A percentile compares a stretch with the other conserved stretches of the same genome.
phyloP scores from a whole-genome alignment of 2,113 vertebrate species.

The Cebus imitator region DNA sequence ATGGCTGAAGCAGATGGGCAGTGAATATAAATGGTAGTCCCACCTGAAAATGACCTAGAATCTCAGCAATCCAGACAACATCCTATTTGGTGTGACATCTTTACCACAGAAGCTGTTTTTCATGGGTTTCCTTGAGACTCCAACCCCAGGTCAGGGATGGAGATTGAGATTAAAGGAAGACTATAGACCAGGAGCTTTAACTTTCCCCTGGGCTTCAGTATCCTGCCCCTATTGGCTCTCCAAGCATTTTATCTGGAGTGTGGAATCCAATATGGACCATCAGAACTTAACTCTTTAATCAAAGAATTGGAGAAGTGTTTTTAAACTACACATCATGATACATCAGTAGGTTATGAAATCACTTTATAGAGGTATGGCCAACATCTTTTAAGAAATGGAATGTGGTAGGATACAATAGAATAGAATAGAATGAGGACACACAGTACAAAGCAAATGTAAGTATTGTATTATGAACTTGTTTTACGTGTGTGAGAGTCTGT shows the following conservation, averaged over 20 bases:
- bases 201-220: background rate
- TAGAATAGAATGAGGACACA: background rate
- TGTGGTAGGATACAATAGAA: background rate
- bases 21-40: background rate
- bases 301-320: background rate
- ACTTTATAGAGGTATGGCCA: background rate
- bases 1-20: background rate
- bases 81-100: background rate
- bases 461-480: background rate
- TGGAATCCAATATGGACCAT: background rate
- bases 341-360: background rate
- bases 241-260: background rate
- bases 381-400: background rate
- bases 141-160: background rate
- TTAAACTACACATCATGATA: background rate
- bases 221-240: background rate
- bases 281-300: background rate
- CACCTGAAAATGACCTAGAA: background rate
- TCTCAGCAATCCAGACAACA: background rate
- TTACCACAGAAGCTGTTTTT: background rate
- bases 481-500: background rate
- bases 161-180: background rate
- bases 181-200: background rate
- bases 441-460: background rate
- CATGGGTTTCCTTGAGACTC: background rate